Percentiles rank a stretch among this genome's conserved stretches.
Conservation (phyloP, 2,113 vertebrate species). For the Eptatretus burgeri region DNA sequence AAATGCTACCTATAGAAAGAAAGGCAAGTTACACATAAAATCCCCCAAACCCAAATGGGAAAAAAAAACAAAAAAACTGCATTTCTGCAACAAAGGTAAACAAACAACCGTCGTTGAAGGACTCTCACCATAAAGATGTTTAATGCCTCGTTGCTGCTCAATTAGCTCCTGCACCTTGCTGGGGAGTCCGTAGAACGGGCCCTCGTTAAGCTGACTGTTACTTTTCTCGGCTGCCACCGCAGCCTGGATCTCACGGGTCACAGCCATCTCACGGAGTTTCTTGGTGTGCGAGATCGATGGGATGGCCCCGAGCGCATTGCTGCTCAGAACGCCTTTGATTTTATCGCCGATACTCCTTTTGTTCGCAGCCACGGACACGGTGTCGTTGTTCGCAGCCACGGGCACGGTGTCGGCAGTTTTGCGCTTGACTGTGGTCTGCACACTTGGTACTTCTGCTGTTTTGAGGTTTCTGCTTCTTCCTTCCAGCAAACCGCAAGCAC, state of each 20-base stretch:
- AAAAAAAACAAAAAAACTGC: too few relatives aligned
- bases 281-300: constrained; percentile 22
- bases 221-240: constrained; percentile 28
- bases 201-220: constrained; percentile 27
- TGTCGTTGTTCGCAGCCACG: constrained; percentile 9
- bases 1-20: not conserved
- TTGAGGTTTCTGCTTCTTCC: too few relatives aligned
- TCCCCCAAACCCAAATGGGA: not conserved
- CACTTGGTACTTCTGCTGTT: too few relatives aligned
- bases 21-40: not conserved
- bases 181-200: constrained; percentile 78
- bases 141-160: constrained; percentile 35
- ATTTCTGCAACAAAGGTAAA: not conserved
- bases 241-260: constrained; percentile 40
- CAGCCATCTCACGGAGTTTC: constrained; percentile 29
- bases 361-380: not conserved
- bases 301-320: constrained; percentile 33
- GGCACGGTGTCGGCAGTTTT: too few relatives aligned
- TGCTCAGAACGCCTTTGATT: constrained; percentile 46
- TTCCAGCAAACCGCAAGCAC: too few relatives aligned
- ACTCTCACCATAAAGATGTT: constrained; percentile 48
- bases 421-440: too few relatives aligned
- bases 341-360: constrained; percentile 35
- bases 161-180: constrained; percentile 60
- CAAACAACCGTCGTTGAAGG: not conserved